Base-by-base conservation (phyloP, 2,113 vertebrate genomes). In the Pandion haliaetus region DNA sequence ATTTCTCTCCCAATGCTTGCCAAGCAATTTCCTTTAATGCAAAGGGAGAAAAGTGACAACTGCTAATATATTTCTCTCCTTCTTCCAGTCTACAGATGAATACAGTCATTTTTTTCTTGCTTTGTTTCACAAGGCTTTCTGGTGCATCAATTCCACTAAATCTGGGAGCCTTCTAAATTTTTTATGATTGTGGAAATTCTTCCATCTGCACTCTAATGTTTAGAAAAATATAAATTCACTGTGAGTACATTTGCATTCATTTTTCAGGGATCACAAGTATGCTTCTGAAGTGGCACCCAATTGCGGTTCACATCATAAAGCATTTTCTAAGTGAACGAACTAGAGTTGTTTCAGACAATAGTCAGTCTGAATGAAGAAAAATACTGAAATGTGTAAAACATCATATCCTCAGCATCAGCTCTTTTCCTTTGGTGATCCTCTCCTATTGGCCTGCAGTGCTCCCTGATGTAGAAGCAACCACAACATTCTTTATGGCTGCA, bases 11-110 rank as follows among this genome's bases (percentile, higher is more conserved):
- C 77, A 72, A 86, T 54, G 40, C n/a, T 86, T 90, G 40, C 45
- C 69, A 81, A 95, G 42, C 58, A 92, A 95, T 71, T 92, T 91
- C n/a, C 34, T 93, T 88, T 92, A 50, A 92, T 86, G 77, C 32
- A 81, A 74, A 81, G 29, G n/a, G n/a, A 82, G 38, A 86, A 90
- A 29, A 86, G 23, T 74, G 83, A 88, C 50, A 84, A 88, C 12
- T 63, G 36, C 14, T 94, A 92, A 70, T 70, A n/a, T 31, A 92
- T 83, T 93, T 83, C 25, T 83, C 24, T 81, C 34, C 55, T 77
- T 73, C 58, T 82, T 90, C 47, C 49, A 62, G 18, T 66, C 29
- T 52, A 73, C 45, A 80, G 58, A 82, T 57, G 24, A 86, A 82
- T 38, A 74, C 1, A 40, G 20, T 17, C 8, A 44, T 42, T 63